phyloP scores from a whole-genome alignment of 2,797 vertebrate genomes.

The Gobionotothen gibberifrons region DNA sequence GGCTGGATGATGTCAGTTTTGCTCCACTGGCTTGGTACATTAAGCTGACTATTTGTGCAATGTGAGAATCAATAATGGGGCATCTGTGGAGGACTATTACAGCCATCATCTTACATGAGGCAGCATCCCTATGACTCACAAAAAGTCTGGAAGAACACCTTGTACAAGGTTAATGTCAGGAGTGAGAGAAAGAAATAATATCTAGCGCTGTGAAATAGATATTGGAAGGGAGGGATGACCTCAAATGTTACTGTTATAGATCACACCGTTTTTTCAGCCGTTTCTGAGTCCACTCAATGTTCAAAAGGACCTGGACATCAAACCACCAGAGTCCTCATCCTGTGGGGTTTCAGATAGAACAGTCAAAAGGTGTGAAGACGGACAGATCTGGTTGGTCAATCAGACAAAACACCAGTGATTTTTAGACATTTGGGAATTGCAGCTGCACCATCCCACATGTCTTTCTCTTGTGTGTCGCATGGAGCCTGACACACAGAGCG shows the following conservation, averaged over 20 bases:
- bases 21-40: constrained; percentile 75
- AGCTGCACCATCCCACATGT: constrained; percentile 34
- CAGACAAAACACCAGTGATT: constrained; percentile 42
- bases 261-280: constrained; percentile 2
- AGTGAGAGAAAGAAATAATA: constrained; percentile 23
- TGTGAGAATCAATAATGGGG: constrained; percentile 79
- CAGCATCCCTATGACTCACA: constrained; percentile 71
- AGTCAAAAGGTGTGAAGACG: constrained; percentile 45
- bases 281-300: constrained; percentile 10
- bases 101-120: constrained; percentile 75
- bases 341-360: constrained; percentile 36
- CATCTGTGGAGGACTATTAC: constrained; percentile 77
- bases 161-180: constrained; percentile 74
- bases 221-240: constrained; percentile 14
- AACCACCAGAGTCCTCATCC: constrained; percentile 15
- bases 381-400: constrained; percentile 42
- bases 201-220: constrained; percentile 32
- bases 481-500: constrained; percentile 55
- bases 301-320: constrained; percentile 3
- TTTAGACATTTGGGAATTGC: constrained; percentile 54
- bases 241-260: constrained; percentile 10
- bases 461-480: constrained; percentile 46
- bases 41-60: constrained; percentile 71
- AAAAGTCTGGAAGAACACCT: constrained; percentile 66
- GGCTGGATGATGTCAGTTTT: constrained; percentile 75